Evolutionary conservation across 1,140 invertebrate genomes (phyloP).

Genomic region (Papilio machaon): DNA sequence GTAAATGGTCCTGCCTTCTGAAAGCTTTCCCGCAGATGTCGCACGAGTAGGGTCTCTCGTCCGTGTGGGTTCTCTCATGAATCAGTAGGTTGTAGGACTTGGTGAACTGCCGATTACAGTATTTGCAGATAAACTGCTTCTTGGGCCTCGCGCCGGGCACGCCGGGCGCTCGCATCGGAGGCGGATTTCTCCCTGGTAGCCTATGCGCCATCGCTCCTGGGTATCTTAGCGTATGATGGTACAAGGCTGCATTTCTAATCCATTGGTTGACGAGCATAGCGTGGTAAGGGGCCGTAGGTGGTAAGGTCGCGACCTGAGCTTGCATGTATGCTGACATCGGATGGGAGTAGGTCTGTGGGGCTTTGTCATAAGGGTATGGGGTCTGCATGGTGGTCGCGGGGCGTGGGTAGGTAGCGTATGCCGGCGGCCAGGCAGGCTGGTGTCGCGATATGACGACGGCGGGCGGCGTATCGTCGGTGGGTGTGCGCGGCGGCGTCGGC

Average conservation of each 20-base stretch:
- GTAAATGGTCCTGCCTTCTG: slow-evolving; percentile 95
- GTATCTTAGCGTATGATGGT: slow-evolving; percentile 82
- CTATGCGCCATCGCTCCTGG: slow-evolving; percentile 76
- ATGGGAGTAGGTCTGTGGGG: slow-evolving; percentile 59
- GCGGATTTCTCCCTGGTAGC: slow-evolving; percentile 77
- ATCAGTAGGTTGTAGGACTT: slow-evolving; percentile 98
- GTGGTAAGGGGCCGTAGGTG: slow-evolving; percentile 73
- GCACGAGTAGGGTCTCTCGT: slow-evolving; percentile 97
- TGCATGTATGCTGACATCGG: slow-evolving; percentile 76
- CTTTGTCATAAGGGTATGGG: slow-evolving; percentile 70
- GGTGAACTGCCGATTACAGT: slow-evolving; percentile 96
- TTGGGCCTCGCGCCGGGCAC: slow-evolving; percentile 87
- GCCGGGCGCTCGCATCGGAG: slow-evolving; percentile 82
- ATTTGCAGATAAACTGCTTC: slow-evolving; percentile 98
- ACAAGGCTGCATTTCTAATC: slow-evolving; percentile 86
- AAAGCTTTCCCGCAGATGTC: slow-evolving; percentile 98
- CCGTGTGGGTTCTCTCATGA: slow-evolving; percentile 97
- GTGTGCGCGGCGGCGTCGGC: slow-evolving; percentile 88
- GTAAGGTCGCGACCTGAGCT: slow-evolving; percentile 73
- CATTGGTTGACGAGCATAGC: slow-evolving; percentile 87
- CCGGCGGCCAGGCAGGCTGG: slow-evolving; percentile 67
- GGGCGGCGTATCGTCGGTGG: slow-evolving; percentile 83
- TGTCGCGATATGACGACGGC: slow-evolving; percentile 68
- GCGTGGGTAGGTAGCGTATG: slow-evolving; percentile 58
- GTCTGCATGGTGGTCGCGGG: slow-evolving; percentile 58